Conservation (phyloP, 92 coral and sea anemone species). For the Micromussa lordhowensis region DNA sequence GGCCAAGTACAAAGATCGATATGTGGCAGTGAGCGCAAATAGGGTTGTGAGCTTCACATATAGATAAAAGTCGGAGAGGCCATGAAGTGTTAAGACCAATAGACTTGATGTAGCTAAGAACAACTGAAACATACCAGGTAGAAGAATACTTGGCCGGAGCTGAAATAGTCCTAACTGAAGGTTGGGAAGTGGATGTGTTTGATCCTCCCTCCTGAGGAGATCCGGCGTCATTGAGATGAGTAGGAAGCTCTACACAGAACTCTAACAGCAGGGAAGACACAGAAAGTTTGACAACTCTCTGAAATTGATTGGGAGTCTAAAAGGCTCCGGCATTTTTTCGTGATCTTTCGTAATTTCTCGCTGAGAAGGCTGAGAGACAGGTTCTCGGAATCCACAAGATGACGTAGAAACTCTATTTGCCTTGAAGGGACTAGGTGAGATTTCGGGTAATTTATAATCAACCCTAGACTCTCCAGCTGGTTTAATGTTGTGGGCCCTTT, state of each 20-base stretch:
- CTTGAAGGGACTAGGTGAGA: constrained; percentile 41
- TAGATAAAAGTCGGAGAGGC: constrained; percentile 23
- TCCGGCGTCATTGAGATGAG: constrained; percentile 29
- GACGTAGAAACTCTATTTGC: constrained; percentile 21
- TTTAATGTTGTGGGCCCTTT: neutral
- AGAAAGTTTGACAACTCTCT: constrained; percentile 59
- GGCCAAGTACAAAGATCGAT: constrained; percentile 46
- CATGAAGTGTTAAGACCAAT: constrained; percentile 6
- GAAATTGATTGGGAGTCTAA: constrained; percentile 36
- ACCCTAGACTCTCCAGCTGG: constrained; percentile 46
- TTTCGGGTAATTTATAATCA: constrained; percentile 38
- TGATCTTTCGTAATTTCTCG: constrained; percentile 37
- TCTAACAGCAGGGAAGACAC: constrained; percentile 52
- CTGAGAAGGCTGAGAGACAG: constrained; percentile 50
- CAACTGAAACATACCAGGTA: constrained; percentile 46
- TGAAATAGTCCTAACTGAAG: constrained; percentile 49
- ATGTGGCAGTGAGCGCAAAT: constrained; percentile 55
- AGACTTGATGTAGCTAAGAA: constrained; percentile 41
- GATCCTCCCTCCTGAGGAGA: constrained; percentile 31
- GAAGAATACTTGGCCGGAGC: constrained; percentile 42
- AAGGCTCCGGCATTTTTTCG: constrained; percentile 47
- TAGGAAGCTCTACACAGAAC: constrained; percentile 39
- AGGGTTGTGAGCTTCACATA: constrained; percentile 32
- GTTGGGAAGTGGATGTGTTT: constrained; percentile 34
- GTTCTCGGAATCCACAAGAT: constrained; percentile 9